Percentiles rank a stretch among this genome's conserved stretches.
Evolutionary conservation across 2,113 vertebrate species (phyloP).

Genomic region (Hoplias malabaricus): DNA sequence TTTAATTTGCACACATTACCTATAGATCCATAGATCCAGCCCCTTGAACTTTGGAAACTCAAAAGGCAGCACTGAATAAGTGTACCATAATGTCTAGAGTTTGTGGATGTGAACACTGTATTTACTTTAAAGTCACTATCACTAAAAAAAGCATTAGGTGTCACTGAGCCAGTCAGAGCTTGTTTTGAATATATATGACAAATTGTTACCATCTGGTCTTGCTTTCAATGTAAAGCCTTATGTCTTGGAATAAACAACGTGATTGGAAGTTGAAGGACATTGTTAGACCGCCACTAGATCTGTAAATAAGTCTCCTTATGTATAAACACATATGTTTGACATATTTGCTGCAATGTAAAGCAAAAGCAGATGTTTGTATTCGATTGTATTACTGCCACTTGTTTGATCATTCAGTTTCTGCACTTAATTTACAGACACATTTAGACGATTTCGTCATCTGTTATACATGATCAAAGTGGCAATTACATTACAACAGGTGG

Average conservation of each 20-base stretch:
- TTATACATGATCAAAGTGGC: too few relatives aligned
- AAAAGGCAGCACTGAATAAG: too few relatives aligned
- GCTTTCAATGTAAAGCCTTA: neutral
- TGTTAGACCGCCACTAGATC: neutral
- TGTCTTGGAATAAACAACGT: neutral
- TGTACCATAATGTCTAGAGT: too few relatives aligned
- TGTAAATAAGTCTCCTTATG: neutral
- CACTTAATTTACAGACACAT: too few relatives aligned
- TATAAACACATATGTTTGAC: constrained; percentile 8
- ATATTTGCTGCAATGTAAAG: neutral
- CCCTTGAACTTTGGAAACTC: too few relatives aligned
- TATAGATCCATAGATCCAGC: too few relatives aligned
- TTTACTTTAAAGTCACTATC: neutral
- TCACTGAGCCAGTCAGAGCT: neutral
- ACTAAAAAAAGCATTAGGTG: too few relatives aligned
- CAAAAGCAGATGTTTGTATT: neutral
- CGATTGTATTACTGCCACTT: neutral
- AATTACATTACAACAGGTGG: too few relatives aligned
- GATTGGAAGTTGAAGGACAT: neutral
- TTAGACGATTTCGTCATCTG: too few relatives aligned
- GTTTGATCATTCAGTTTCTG: too few relatives aligned
- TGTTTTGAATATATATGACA: neutral
- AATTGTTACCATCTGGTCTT: neutral
- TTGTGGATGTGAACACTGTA: too few relatives aligned
- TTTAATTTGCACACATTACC: too few relatives aligned